A percentile compares a stretch with the other conserved stretches of the same genome.
Evolutionary conservation across 2,113 vertebrate species (phyloP).

Genomic region (Myocastor coypus): DNA sequence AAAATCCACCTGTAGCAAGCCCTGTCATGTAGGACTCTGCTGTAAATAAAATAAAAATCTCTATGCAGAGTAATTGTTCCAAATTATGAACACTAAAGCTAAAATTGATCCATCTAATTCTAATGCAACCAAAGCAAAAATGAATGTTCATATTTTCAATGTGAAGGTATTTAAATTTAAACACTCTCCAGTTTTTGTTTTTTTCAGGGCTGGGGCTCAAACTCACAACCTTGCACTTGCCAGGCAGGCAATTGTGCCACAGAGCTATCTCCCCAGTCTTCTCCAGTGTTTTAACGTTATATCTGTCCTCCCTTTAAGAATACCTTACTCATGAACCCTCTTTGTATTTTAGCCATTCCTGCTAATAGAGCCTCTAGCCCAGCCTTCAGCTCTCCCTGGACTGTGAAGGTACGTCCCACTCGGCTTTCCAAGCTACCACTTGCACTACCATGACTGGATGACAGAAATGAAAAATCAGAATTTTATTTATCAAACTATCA

Average conservation of each 20-base stretch:
- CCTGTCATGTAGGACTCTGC: not conserved
- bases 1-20: not conserved
- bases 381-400: not conserved
- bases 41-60: conserved; percentile 54
- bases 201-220: too few species aligned
- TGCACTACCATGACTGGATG: conserved; percentile 32
- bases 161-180: not conserved
- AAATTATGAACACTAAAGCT: conserved; percentile 24
- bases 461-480: conserved; percentile 35
- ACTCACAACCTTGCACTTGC: too few species aligned
- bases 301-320: not conserved
- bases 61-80: not conserved
- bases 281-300: conserved; percentile 47
- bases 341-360: not conserved
- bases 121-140: conserved; percentile 24
- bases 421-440: not conserved
- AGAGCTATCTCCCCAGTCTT: too few species aligned
- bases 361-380: not conserved
- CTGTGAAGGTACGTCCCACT: not conserved
- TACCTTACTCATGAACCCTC: not conserved
- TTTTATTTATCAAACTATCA: conserved; percentile 4
- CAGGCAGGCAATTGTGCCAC: too few species aligned
- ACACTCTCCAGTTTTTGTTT: too few species aligned
- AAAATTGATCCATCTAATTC: conserved; percentile 48
- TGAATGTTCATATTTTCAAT: not conserved